Percentiles rank a stretch among this genome's conserved stretches.
These are phyloP conservation scores for Matsumyia berberina DNA, from an alignment of 2,888 invertebrate genomes.

Conservation along the genomic window DNA sequence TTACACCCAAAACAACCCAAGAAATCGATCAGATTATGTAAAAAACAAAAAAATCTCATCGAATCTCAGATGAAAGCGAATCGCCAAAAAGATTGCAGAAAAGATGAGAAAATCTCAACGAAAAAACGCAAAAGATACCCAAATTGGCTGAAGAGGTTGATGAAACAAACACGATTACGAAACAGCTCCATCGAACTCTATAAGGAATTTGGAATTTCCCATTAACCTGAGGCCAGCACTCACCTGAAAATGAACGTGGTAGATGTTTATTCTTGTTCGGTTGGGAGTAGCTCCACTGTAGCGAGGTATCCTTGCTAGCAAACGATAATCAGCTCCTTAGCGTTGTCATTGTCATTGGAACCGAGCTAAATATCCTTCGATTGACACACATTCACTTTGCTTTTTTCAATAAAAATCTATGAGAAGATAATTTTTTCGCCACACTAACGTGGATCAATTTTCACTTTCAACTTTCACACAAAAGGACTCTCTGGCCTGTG, in stretches of 20 bases:
- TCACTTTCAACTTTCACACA: constrained; percentile 3
- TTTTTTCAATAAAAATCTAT: constrained; percentile 1
- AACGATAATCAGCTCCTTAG: constrained; percentile 18
- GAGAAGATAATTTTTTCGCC: constrained; percentile 1
- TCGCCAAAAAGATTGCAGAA: constrained; percentile 12
- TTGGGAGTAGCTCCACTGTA: background rate
- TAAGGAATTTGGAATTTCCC: constrained; percentile 11
- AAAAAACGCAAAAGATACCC: constrained; percentile 17
- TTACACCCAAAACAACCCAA: constrained; percentile 3
- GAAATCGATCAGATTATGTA: constrained; percentile 57
- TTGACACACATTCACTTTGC: constrained; percentile 65
- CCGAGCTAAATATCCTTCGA: constrained; percentile 46
- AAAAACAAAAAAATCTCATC: constrained; percentile 7
- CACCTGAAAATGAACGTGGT: constrained; percentile 29
- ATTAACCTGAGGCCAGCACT: constrained; percentile 1
- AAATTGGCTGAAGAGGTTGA: constrained; percentile 29
- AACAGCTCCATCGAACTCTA: background rate
- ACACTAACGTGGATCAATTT: constrained; percentile 6
- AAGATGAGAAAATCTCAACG: constrained; percentile 13
- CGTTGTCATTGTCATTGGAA: constrained; percentile 43
- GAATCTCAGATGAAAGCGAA: constrained; percentile 22
- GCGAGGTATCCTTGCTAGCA: constrained; percentile 31
- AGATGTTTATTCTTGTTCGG: background rate
- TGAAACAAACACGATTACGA: constrained; percentile 38
- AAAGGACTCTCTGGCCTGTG: background rate